These are phyloP conservation scores for Cladopsammia gracilis DNA, from an alignment of 64 coral and sea anemone species.

Conservation along the genomic window DNA sequence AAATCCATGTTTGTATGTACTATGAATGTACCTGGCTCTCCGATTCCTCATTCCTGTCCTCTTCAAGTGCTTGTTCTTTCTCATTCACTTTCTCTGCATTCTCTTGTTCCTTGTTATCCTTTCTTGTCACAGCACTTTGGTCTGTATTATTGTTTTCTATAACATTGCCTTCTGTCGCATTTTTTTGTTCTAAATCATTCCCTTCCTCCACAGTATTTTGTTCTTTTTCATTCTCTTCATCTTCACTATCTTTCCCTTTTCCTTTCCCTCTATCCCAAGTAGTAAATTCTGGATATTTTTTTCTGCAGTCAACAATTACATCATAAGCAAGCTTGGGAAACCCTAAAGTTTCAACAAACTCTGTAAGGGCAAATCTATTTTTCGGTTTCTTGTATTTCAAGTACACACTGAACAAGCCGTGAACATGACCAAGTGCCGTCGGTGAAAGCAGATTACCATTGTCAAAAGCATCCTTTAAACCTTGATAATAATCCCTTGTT, in stretches of 20 bases:
- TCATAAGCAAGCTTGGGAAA: constrained; percentile 7
- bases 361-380: neutral
- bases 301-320: neutral
- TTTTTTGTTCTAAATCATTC: no score
- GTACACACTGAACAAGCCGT: neutral
- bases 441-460: neutral
- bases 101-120: no score
- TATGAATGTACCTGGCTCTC: no score
- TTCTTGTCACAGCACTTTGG: no score
- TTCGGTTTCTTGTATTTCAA: neutral
- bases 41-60: no score
- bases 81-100: no score
- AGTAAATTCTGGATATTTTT: neutral
- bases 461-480: neutral
- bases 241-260: neutral
- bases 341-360: neutral
- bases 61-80: no score
- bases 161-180: no score
- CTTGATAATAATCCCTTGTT: neutral
- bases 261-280: neutral
- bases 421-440: neutral
- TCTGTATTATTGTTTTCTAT: no score
- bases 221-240: neutral
- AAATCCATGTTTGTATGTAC: no score
- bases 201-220: no score